Evolutionary conservation across 1,140 invertebrate species (phyloP).

Genomic region (Cryptotermes secundus): DNA sequence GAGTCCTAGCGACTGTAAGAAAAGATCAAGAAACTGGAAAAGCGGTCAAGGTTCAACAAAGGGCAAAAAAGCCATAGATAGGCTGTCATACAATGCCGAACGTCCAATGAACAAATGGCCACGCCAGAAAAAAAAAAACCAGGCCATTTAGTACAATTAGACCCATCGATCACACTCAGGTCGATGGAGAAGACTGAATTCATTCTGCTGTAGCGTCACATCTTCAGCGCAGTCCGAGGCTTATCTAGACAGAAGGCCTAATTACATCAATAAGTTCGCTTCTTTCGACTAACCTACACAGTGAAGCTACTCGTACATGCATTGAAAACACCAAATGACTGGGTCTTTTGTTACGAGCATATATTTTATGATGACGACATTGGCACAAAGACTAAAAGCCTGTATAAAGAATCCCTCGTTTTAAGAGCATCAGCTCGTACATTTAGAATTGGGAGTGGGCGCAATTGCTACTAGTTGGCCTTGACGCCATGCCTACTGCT

Average conservation of each 20-base stretch:
- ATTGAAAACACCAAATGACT: not conserved
- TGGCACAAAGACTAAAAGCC: not conserved
- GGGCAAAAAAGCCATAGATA: no score
- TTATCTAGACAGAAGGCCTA: no score
- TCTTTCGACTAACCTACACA: not conserved
- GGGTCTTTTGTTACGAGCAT: no score
- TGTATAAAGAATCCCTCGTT: not conserved
- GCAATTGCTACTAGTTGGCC: slow-evolving; percentile 20
- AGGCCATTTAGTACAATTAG: no score
- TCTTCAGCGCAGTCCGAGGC: no score
- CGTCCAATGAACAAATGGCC: not conserved
- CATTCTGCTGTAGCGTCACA: no score
- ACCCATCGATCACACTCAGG: not conserved
- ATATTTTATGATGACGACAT: not conserved
- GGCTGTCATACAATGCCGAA: not conserved
- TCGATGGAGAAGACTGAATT: not conserved
- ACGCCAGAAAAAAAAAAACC: not conserved
- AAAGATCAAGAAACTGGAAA: no score
- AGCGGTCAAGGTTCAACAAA: no score
- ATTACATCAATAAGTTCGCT: no score
- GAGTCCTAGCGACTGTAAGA: no score
- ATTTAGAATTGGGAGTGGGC: slow-evolving; percentile 15
- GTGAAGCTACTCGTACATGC: not conserved
- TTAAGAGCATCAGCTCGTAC: not conserved
- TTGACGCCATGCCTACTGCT: not conserved